These are phyloP conservation scores for Lacanobia wlatinum DNA, from an alignment of 2,888 invertebrate species.

Conservation along the genomic window DNA sequence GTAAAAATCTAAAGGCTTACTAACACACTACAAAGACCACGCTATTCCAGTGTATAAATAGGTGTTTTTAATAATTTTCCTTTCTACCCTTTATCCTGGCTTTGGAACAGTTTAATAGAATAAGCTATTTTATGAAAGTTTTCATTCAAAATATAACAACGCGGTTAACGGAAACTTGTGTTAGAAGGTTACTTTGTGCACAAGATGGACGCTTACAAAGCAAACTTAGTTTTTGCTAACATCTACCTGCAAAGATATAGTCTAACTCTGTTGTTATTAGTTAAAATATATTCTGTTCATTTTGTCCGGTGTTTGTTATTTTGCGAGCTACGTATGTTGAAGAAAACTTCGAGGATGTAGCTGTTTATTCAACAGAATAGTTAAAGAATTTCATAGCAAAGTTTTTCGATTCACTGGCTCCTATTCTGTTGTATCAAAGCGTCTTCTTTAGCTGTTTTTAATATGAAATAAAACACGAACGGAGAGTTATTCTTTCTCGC, in stretches of 20 bases:
- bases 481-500: not conserved
- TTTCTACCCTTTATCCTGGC: not conserved
- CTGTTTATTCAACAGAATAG: conserved; percentile 8
- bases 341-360: not conserved
- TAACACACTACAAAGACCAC: not conserved
- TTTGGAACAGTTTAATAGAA: conserved; percentile 4
- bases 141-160: conserved; percentile 51
- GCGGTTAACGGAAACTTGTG: conserved; percentile 26
- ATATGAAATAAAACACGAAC: not conserved
- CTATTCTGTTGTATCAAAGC: not conserved
- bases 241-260: conserved; percentile 26
- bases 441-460: not conserved
- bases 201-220: conserved; percentile 55
- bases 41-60: not conserved
- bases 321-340: not conserved
- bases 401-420: not conserved
- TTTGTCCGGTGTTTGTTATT: conserved; percentile 24
- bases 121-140: conserved; percentile 38
- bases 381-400: not conserved
- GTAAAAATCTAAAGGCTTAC: too few relatives aligned
- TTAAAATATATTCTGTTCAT: conserved; percentile 38
- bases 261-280: conserved; percentile 38
- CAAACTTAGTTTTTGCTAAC: conserved; percentile 53
- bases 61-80: not conserved
- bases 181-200: conserved; percentile 46